Base-by-base conservation (phyloP, 2,888 invertebrate genomes). In the Drosophila melanosoma region DNA sequence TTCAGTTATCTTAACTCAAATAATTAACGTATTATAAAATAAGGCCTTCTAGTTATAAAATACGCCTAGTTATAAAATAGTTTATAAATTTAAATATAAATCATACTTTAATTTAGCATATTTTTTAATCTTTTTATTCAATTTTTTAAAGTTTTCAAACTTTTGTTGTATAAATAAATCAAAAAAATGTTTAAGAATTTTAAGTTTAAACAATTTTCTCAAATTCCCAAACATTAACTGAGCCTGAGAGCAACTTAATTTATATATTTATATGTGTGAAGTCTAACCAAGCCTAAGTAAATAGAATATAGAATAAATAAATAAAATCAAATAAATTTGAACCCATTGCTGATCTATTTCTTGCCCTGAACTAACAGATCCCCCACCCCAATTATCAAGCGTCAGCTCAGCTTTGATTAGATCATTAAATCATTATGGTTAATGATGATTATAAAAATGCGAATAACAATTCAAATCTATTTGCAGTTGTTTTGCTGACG, bases 401-500 rank as follows among this genome's bases (percentile, higher is more conserved):
- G 54, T 62, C 58, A 79, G 58, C 74, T 33, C 35, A 36, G 56
- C 68, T 33, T 26, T n/a, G 53, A 36, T 36, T 15, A 35, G 32
- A 7, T 33, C 15, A 42, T 12, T 20, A 20, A 11, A 42, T 20
- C 1, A 45, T 49, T 51, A 23, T 36, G 29, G 35, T 38, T 38
- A 59, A 56, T 67, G 33, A 64, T 45, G 1, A 53, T 56, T 69
- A 74, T 67, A 62, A 52, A 29, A 67, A 72, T 45, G 64, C 66
- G 33, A 52, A 54, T 45, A 2, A 57, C 63, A 60, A 76, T 75
- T 76, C 65, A 74, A 70, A 69, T 38, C 53, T 60, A 51, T 35
- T 57, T 17, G 33, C 23, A 33, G 26, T 6, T 33, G 29, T 26
- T 54, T 17, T 32, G 58, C 72, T 81, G 80, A 83, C 80, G 80